Conservation (phyloP, 2,888 invertebrate species). For the Phyllotreta striolata region DNA sequence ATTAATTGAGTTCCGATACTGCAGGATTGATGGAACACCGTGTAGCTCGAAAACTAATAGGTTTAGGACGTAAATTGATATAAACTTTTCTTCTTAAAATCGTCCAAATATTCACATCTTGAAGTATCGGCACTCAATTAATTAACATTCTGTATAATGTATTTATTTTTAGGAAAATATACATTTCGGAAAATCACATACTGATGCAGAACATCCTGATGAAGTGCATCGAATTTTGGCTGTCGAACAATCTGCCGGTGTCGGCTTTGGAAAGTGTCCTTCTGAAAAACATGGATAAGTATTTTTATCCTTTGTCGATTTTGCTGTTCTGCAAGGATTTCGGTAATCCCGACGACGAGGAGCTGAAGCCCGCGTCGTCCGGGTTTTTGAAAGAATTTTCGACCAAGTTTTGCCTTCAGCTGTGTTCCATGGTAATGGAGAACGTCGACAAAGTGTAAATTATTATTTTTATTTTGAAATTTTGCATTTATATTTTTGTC, state of each 20-base stretch:
- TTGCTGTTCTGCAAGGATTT: conserved; percentile 61
- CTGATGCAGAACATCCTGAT: conserved; percentile 61
- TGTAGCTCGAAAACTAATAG: too few relatives aligned
- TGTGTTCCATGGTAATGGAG: conserved; percentile 61
- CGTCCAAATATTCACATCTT: too few relatives aligned
- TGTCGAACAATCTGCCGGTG: conserved; percentile 58
- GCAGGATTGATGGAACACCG: too few relatives aligned
- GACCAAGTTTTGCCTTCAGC: conserved; percentile 61
- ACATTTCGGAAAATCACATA: conserved; percentile 60
- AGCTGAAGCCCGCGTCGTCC: conserved; percentile 54
- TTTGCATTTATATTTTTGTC: conserved; percentile 6
- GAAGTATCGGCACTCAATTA: too few relatives aligned
- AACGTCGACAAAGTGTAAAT: conserved; percentile 59
- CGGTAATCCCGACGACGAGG: conserved; percentile 46
- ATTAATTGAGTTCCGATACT: background rate
- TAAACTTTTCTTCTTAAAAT: too few relatives aligned
- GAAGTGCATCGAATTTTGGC: conserved; percentile 61
- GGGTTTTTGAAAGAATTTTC: conserved; percentile 61
- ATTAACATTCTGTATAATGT: too few relatives aligned
- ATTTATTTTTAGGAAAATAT: conserved; percentile 45
- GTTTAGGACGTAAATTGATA: too few relatives aligned
- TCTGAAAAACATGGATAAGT: conserved; percentile 61
- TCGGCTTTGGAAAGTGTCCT: conserved; percentile 57
- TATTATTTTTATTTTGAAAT: conserved; percentile 5
- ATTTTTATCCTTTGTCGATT: conserved; percentile 61